A percentile compares a stretch with the other conserved stretches of the same genome.
phyloP scores from a whole-genome alignment of 1,140 invertebrate genomes.

The Piezodorus guildinii region DNA sequence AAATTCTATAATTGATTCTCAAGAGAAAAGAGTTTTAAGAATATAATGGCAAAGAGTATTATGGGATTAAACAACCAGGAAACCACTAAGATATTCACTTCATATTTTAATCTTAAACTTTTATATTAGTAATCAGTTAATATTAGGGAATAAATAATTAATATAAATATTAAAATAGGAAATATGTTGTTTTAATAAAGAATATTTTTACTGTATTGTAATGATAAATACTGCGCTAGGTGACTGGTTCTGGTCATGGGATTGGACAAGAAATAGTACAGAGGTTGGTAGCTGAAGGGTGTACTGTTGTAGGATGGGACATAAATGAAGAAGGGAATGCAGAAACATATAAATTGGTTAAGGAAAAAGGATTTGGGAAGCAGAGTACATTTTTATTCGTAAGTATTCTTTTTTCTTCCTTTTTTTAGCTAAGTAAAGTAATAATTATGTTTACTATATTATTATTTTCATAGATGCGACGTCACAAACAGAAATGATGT shows the following conservation, averaged over 20 bases:
- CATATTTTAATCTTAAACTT: no score
- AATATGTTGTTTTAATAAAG: neutral
- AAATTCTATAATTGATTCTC: no score
- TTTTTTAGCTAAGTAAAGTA: neutral
- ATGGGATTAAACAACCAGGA: no score
- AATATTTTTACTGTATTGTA: no score
- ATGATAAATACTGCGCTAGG: slow-evolving; percentile 36
- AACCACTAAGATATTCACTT: no score
- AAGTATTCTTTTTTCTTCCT: slow-evolving; percentile 28
- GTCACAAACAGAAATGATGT: slow-evolving; percentile 50
- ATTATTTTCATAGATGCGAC: slow-evolving; percentile 47
- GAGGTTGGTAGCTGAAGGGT: slow-evolving; percentile 62
- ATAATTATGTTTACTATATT: slow-evolving; percentile 19
- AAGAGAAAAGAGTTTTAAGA: no score
- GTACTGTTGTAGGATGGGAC: slow-evolving; percentile 76
- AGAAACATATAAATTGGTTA: slow-evolving; percentile 48
- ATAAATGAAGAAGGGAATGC: slow-evolving; percentile 61
- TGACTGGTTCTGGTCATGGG: slow-evolving; percentile 85
- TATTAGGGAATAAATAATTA: no score
- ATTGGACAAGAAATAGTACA: slow-evolving; percentile 76
- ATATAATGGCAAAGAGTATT: no score
- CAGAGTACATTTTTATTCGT: slow-evolving; percentile 44
- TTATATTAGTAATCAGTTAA: no score
- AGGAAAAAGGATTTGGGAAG: slow-evolving; percentile 35
- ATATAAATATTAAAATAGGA: no score